These are phyloP conservation scores for Ochotona princeps DNA, from an alignment of 2,113 vertebrate species.

Conservation along the genomic window DNA sequence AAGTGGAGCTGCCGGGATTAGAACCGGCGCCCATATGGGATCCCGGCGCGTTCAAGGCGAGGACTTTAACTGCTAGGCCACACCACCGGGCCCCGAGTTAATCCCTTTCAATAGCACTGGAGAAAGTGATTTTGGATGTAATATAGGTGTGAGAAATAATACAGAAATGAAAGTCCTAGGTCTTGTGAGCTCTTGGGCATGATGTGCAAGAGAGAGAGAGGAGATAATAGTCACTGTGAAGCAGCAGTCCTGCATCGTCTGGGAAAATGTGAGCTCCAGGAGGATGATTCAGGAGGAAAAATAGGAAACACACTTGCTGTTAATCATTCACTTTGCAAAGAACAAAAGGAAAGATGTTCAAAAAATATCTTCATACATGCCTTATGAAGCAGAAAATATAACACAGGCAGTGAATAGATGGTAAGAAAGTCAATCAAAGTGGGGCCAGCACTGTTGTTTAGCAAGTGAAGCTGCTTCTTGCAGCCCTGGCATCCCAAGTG, in stretches of 20 bases:
- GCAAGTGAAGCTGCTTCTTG: too few species aligned
- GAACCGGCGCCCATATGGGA: too few species aligned
- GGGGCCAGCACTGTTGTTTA: too few species aligned
- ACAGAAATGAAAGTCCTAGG: neutral
- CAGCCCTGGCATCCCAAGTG: too few species aligned
- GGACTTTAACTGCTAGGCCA: too few species aligned
- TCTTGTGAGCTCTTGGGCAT: neutral
- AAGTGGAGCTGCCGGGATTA: too few species aligned
- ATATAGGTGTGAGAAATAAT: neutral
- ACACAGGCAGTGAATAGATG: neutral
- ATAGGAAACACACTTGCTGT: neutral
- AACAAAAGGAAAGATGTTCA: neutral
- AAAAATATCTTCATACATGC: neutral
- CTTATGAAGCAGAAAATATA: neutral
- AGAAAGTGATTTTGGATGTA: conserved; percentile 27
- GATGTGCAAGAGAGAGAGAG: neutral
- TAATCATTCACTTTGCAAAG: neutral
- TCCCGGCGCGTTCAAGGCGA: too few species aligned
- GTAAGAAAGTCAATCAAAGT: neutral
- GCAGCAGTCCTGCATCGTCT: neutral
- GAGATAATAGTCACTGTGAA: neutral
- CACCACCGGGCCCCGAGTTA: too few species aligned
- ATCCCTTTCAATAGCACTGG: neutral
- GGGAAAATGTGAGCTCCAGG: neutral
- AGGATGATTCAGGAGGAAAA: neutral